Conservation (phyloP, 2,888 invertebrate species). For the Orchesellides sinensis region DNA sequence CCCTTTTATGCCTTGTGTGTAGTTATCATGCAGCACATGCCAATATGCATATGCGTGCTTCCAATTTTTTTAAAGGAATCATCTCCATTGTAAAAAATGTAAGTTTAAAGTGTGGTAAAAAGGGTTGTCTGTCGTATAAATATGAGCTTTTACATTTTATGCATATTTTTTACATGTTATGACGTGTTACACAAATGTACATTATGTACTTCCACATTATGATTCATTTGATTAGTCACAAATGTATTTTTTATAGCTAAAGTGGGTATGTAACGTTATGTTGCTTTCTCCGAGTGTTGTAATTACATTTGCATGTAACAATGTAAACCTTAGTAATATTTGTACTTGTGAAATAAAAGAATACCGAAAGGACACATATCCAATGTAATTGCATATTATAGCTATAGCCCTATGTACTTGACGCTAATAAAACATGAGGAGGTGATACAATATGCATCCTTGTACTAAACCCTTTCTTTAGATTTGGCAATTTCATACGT, state of each 20-base stretch:
- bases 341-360: too few species aligned
- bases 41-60: slow-evolving; percentile 29
- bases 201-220: slow-evolving; percentile 14
- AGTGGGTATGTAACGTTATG: not conserved
- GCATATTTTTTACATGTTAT: not conserved
- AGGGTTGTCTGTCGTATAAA: not conserved
- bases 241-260: not conserved
- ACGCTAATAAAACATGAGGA: too few species aligned
- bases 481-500: not conserved
- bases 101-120: too few species aligned
- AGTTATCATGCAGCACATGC: not conserved
- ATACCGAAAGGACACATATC: too few species aligned
- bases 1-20: slow-evolving; percentile 10
- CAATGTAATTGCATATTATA: too few species aligned
- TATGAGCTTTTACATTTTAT: not conserved
- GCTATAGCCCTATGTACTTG: too few species aligned
- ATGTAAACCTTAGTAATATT: too few species aligned
- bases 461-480: not conserved
- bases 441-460: not conserved
- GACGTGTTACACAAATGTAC: too few species aligned
- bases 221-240: slow-evolving; percentile 13
- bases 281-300: not conserved
- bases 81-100: slow-evolving; percentile 26
- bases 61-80: slow-evolving; percentile 1
- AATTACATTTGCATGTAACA: too few species aligned